Base-by-base conservation (phyloP, 2,797 vertebrate genomes). In the Paratrypauchen microcephalus region DNA sequence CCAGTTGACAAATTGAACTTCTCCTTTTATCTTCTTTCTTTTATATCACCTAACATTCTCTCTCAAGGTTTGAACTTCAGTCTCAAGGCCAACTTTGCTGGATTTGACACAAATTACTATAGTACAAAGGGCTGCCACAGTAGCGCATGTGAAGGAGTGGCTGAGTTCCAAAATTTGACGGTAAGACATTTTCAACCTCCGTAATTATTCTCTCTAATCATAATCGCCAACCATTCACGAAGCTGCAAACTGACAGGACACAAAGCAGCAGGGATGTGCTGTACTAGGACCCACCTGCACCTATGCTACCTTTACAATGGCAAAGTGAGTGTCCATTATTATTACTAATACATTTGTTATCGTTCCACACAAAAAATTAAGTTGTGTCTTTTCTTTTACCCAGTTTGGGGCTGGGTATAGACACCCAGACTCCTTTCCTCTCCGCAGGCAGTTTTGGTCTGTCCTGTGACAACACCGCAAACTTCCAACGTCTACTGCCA, bases 391-490 rank as follows among this genome's bases (percentile, higher is more conserved):
- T 19, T 47, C 61, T 48, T 62, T 16, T 63, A 21, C 60, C 69
- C 83, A 95, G 94, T 78, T 24, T 82, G 66, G 94, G 96, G 45
- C 87, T 83, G 11, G 70, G 92, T 28, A 81, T 96, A 83, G 88
- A 78, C 26, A 87, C 95, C 65, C 77, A 50, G 1, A 90, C 88
- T 9, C 96, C 97, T 83, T 93, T 97, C 89, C 91, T 99, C 78
- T 97, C 97, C 16, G 95, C 96, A 0, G 97, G 97, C 75, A 97
- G 96, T 88, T 98, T 98, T 67, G 96, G 96, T 4, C 70, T 93
- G 24, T 93, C 96, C 12, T 97, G 96, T 78, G 96, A 98, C 92
- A 86, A 92, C 83, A 95, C 94, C 60, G 77, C 75, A 74, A 94
- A 95, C 72, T 81, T 99, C 80, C 95, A 94, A 36, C 94, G 97